Base-by-base conservation (phyloP, 2,888 invertebrate genomes). In the Erebia ligea region DNA sequence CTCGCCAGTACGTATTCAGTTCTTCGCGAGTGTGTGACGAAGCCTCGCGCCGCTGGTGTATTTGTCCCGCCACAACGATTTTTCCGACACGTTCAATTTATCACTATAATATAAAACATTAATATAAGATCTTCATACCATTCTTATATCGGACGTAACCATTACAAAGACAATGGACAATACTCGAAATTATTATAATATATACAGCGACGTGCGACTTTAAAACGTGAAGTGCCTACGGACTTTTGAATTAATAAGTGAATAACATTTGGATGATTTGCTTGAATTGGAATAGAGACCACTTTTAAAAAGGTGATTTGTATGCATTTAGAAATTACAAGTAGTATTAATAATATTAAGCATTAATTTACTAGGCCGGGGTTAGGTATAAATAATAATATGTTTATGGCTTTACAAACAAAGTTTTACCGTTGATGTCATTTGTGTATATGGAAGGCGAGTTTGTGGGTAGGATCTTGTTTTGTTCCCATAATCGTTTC, bases 81-180 rank as follows among this genome's bases (percentile, higher is more conserved):
- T 68, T 70, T 67, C 61, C 71, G 71, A 62, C 69, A 75, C 70
- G 68, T 19, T 58, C 69, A 62, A 67, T 57, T 72, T 59, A 57
- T 61, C 21, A 42, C 34, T 68, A 40, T 56, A 66, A 69, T 67
- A 69, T 52, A 68, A 68, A 69, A 73, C 66, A 75, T 56, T n/a
- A 48, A 68, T 68, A 71, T 57, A 63, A 52, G 68, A 58, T 50
- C 73, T 19, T 59, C 71, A 66, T 62, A 50, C 67, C 19, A 64
- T 42, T 62, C 21, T 73, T 67, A 71, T 62, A 70, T 52, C 52
- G 45, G 61, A 65, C 62, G 63, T 64, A 67, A 72, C 64, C 42
- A 68, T 65, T 67, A 42, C 59, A 56, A 70, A 74, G 62, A 76
- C 78, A 78, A 78, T 78, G 74, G 68, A 73, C 66, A 67, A 67